These are phyloP conservation scores for Sorex fumeus DNA, from an alignment of 2,113 vertebrate genomes.

Conservation along the genomic window DNA sequence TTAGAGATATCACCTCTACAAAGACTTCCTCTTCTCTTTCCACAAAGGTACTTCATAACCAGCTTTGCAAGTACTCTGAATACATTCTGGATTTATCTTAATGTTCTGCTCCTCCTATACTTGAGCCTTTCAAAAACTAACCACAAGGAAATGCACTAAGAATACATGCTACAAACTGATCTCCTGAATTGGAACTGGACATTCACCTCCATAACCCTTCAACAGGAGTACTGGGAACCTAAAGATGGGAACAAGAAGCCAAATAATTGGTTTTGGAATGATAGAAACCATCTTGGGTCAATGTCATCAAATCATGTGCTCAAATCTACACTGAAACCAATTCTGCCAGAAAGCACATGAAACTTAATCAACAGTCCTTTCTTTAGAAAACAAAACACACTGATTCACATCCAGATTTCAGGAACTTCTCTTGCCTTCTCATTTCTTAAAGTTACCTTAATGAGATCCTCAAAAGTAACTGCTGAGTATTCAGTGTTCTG, in stretches of 20 bases:
- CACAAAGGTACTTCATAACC: neutral
- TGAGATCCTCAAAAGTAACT: neutral
- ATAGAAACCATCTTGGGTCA: slow-evolving; percentile 17
- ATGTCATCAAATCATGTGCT: slow-evolving; percentile 14
- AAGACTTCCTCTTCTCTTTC: neutral
- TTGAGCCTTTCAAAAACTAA: neutral
- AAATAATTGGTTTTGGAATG: neutral
- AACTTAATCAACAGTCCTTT: slow-evolving; percentile 27
- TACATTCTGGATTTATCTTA: neutral
- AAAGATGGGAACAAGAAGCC: neutral
- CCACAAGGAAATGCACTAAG: neutral
- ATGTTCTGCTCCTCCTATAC: neutral
- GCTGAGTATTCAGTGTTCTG: neutral
- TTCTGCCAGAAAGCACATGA: slow-evolving; percentile 28
- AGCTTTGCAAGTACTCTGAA: neutral
- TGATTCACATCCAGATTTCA: neutral
- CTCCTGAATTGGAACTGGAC: neutral
- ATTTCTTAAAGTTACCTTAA: neutral
- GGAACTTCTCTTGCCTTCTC: slow-evolving; percentile 18
- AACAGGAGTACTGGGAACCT: neutral
- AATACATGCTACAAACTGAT: neutral
- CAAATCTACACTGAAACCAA: neutral
- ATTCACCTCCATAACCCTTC: neutral
- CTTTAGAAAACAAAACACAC: slow-evolving; percentile 7
- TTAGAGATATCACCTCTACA: neutral